Conservation (phyloP, 2,797 vertebrate genomes). For the Orientallactaga sibirica region DNA sequence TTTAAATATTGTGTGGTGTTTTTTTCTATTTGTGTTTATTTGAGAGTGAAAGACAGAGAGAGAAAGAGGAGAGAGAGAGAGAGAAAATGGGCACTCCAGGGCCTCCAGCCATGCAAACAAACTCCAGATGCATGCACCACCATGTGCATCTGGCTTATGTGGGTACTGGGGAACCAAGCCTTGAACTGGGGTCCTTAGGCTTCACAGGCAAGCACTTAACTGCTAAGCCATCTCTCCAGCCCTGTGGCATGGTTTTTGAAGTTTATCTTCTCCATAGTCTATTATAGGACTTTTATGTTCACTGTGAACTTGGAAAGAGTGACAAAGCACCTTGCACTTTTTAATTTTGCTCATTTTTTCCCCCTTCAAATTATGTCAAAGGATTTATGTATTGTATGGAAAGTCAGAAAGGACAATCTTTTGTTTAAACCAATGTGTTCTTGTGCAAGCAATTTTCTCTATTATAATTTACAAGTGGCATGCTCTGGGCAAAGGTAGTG, state of each 20-base stretch:
- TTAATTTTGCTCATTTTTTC: neutral
- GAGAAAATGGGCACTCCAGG: too few species aligned
- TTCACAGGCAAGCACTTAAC: too few species aligned
- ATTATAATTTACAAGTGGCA: neutral
- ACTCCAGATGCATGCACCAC: too few species aligned
- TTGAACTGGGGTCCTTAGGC: too few species aligned
- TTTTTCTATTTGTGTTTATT: too few species aligned
- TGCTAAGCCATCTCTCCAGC: too few species aligned
- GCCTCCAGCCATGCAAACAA: too few species aligned
- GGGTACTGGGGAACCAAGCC: too few species aligned
- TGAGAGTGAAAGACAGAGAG: too few species aligned
- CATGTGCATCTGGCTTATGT: too few species aligned
- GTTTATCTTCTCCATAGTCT: neutral
- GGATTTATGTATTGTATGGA: constrained; percentile 32
- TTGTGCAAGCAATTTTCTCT: constrained; percentile 38
- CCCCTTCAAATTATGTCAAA: neutral
- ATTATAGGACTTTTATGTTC: constrained; percentile 20
- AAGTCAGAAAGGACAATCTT: constrained; percentile 40
- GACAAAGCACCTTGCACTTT: constrained; percentile 18
- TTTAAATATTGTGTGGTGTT: constrained; percentile 30
- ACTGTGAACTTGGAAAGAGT: constrained; percentile 54
- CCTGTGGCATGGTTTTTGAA: constrained; percentile 1
- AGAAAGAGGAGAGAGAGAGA: too few species aligned
- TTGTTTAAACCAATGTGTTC: constrained; percentile 27
- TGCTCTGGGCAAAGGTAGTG: constrained; percentile 34